These are phyloP conservation scores for Dolichotis patagonum DNA, from an alignment of 2,113 vertebrate genomes.

Conservation along the genomic window DNA sequence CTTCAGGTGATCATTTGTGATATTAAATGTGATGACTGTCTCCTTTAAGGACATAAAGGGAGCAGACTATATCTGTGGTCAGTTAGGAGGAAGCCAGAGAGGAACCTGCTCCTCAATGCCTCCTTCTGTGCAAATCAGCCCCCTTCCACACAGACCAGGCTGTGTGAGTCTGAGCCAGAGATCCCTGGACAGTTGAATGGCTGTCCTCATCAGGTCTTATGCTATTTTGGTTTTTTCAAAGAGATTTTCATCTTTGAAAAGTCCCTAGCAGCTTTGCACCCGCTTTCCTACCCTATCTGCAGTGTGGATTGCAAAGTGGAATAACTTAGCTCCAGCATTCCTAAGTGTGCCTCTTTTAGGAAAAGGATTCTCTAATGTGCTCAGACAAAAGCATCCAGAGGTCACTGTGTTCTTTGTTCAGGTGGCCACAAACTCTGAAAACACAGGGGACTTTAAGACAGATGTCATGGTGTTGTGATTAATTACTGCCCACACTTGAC, in stretches of 20 bases:
- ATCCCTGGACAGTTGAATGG: neutral
- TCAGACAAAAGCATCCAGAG: neutral
- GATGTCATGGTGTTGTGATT: slow-evolving; percentile 3
- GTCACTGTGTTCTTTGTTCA: slow-evolving; percentile 11
- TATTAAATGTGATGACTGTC: neutral
- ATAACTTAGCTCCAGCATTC: neutral
- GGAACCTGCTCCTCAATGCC: neutral
- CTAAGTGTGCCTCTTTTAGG: neutral
- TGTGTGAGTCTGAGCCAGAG: neutral
- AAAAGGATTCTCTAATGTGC: neutral
- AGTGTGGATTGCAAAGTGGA: neutral
- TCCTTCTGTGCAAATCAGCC: neutral
- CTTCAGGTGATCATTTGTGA: neutral
- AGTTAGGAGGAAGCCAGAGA: neutral
- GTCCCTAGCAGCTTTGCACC: neutral
- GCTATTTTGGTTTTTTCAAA: neutral
- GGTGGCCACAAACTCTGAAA: neutral
- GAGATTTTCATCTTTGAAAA: neutral
- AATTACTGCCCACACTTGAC: slow-evolving; percentile 16
- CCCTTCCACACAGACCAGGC: neutral
- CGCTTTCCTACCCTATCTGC: neutral
- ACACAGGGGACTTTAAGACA: slow-evolving; percentile 9
- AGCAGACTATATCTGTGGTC: neutral
- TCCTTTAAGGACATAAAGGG: neutral
- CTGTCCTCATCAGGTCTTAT: neutral